These are phyloP conservation scores for Motacilla alba DNA, from an alignment of 2,113 vertebrate species.

Conservation along the genomic window DNA sequence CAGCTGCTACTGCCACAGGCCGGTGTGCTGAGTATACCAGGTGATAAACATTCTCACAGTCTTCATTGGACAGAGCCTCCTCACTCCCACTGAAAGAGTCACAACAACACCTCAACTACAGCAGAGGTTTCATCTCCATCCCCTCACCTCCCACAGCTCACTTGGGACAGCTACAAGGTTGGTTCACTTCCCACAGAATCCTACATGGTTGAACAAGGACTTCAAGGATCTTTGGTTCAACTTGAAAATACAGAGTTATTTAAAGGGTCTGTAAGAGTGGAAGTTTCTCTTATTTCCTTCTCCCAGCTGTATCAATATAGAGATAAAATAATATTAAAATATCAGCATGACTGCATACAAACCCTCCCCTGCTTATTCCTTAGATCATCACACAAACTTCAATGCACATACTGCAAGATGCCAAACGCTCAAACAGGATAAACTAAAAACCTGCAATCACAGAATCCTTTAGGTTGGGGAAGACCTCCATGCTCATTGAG, in stretches of 20 bases:
- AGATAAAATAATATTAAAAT: neutral
- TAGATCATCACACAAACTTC: neutral
- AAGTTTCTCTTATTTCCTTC: neutral
- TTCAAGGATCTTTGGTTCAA: neutral
- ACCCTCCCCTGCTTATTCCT: neutral
- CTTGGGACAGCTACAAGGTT: neutral
- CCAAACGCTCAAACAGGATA: neutral
- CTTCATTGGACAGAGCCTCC: slow-evolving; percentile 97
- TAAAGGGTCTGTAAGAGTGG: neutral
- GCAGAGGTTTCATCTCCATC: neutral
- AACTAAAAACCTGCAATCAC: neutral
- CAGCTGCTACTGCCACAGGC: slow-evolving; percentile 95
- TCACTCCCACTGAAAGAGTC: slow-evolving; percentile 89
- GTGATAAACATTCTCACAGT: slow-evolving; percentile 99
- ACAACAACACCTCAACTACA: slow-evolving; percentile 33
- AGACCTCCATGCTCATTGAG: neutral
- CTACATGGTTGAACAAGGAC: neutral
- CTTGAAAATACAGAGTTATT: neutral
- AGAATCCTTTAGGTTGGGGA: neutral
- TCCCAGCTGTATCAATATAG: neutral
- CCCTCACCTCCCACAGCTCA: neutral
- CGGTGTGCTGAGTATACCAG: slow-evolving; percentile 97
- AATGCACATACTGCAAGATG: neutral
- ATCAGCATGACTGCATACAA: neutral
- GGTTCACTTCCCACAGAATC: neutral